A percentile compares a stretch with the other conserved stretches of the same genome.
These are phyloP conservation scores for Corynorhinus townsendii DNA, from an alignment of 2,113 vertebrate genomes.

Conservation along the genomic window DNA sequence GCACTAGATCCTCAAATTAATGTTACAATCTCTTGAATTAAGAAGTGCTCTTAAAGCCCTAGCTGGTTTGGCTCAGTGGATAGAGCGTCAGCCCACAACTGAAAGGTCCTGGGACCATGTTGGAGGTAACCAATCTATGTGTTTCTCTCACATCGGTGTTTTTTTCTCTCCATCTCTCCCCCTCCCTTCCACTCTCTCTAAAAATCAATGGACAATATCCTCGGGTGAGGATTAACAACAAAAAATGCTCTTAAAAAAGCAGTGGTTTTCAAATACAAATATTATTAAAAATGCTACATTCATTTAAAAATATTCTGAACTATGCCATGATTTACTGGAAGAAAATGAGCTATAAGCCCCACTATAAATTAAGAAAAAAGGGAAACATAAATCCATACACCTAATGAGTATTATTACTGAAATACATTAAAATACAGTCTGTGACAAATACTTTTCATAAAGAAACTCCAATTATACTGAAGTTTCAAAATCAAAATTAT, in stretches of 20 bases:
- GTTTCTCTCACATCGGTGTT: too few relatives aligned
- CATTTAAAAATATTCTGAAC: slow-evolving; percentile 1
- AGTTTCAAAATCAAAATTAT: neutral
- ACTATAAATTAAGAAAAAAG: slow-evolving; percentile 14
- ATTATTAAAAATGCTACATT: neutral
- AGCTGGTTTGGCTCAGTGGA: too few relatives aligned
- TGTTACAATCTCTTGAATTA: slow-evolving; percentile 17
- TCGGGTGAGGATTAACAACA: too few relatives aligned
- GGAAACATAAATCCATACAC: neutral
- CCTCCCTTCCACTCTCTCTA: too few relatives aligned
- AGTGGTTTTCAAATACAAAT: neutral
- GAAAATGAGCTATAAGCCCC: neutral
- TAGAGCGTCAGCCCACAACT: too few relatives aligned
- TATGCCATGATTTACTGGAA: neutral
- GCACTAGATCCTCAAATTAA: neutral
- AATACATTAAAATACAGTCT: neutral
- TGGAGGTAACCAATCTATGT: too few relatives aligned
- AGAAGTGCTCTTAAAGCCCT: neutral
- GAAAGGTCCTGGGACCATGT: too few relatives aligned
- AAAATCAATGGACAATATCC: too few relatives aligned
- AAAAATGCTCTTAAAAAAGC: neutral
- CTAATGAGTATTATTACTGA: neutral
- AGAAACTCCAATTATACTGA: neutral
- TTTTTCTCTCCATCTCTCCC: too few relatives aligned
- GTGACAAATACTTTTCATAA: neutral